Evolutionary conservation across 2,888 invertebrate species (phyloP).

Genomic region (Cantharis flavilabris): DNA sequence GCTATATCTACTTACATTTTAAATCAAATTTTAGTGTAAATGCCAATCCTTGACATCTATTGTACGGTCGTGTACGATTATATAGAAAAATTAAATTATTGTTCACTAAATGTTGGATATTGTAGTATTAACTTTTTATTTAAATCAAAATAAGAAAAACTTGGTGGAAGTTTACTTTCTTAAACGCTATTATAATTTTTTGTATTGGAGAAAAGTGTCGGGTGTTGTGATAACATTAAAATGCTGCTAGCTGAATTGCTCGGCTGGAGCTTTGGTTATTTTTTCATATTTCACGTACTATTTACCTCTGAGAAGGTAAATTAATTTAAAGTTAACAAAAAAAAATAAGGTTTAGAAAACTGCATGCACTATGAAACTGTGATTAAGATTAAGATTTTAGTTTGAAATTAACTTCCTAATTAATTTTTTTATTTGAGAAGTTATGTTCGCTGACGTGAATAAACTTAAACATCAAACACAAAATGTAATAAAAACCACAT

Average conservation of each 20-base stretch:
- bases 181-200: neutral
- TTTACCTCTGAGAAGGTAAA: neutral
- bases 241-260: neutral
- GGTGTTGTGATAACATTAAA: neutral
- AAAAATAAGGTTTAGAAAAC: neutral
- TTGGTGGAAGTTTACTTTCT: neutral
- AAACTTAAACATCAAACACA: constrained; percentile 14
- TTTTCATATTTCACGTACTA: neutral
- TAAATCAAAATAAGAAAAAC: neutral
- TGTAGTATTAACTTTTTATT: neutral
- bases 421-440: neutral
- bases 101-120: too few species aligned
- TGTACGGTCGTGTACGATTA: neutral
- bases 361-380: neutral
- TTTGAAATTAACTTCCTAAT: neutral
- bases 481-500: constrained; percentile 16
- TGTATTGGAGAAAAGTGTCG: neutral
- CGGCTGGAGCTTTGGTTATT: neutral
- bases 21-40: neutral
- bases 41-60: neutral
- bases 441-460: neutral
- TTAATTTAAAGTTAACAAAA: neutral
- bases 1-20: neutral
- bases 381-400: neutral
- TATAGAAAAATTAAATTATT: neutral